phyloP scores from a whole-genome alignment of 2,888 invertebrate species.

The Nudaria mundana region DNA sequence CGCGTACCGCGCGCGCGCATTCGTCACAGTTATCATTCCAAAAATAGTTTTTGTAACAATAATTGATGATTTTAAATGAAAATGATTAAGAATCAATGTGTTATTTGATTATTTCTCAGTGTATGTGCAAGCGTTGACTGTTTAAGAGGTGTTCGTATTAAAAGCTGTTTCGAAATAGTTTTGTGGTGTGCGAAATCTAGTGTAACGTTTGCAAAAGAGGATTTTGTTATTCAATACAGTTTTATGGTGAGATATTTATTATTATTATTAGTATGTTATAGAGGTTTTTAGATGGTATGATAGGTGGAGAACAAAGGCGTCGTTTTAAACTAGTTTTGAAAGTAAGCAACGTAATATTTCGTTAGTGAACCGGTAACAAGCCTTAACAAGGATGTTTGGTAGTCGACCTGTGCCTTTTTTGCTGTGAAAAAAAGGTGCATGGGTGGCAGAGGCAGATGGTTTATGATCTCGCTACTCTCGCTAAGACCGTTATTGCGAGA shows the following conservation, averaged over 20 bases:
- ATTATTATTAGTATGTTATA: slow-evolving; percentile 19
- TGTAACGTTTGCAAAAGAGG: slow-evolving; percentile 47
- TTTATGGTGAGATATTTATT: slow-evolving; percentile 65
- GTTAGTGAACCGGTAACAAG: slow-evolving; percentile 39
- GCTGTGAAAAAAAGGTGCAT: slow-evolving; percentile 19
- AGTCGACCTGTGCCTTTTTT: slow-evolving; percentile 42
- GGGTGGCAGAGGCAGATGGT: slow-evolving; percentile 1
- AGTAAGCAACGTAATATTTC: slow-evolving; percentile 48
- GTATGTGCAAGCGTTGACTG: slow-evolving; percentile 30
- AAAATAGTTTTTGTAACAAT: slow-evolving; percentile 23
- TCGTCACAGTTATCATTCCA: background rate
- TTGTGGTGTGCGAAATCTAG: slow-evolving; percentile 52
- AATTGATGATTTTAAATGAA: slow-evolving; percentile 30
- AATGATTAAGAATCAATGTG: slow-evolving; percentile 24
- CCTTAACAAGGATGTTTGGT: slow-evolving; percentile 44
- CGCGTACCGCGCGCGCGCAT: slow-evolving; percentile 43
- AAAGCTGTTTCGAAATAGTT: slow-evolving; percentile 45
- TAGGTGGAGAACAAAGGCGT: slow-evolving; percentile 53
- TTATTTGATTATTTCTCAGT: slow-evolving; percentile 30
- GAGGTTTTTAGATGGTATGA: slow-evolving; percentile 11
- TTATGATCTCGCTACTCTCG: too few relatives aligned
- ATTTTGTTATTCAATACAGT: slow-evolving; percentile 45
- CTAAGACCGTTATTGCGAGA: too few relatives aligned
- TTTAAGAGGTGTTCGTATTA: slow-evolving; percentile 38
- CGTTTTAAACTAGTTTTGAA: slow-evolving; percentile 59